A percentile compares a stretch with the other conserved stretches of the same genome.
Evolutionary conservation across 2,797 vertebrate species (phyloP).

Genomic region (Leptodactylus fallax): DNA sequence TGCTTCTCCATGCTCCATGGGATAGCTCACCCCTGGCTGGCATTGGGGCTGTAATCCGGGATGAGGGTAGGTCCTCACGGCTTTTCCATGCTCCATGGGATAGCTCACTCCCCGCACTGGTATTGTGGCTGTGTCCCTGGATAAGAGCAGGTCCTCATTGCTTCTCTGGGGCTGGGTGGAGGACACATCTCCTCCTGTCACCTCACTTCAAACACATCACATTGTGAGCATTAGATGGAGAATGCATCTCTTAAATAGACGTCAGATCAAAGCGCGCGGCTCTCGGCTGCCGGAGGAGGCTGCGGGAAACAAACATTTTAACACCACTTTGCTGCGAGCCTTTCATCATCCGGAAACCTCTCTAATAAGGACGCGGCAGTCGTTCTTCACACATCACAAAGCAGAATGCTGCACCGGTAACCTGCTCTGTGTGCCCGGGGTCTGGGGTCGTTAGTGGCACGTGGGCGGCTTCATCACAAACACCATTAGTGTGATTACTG

Average conservation of each 20-base stretch:
- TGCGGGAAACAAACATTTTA: constrained; percentile 46
- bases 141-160: neutral
- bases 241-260: constrained; percentile 8
- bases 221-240: constrained; percentile 44
- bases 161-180: neutral
- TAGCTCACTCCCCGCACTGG: too few species aligned
- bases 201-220: constrained; percentile 56
- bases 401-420: neutral
- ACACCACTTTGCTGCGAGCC: constrained; percentile 40
- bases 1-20: too few species aligned
- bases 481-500: neutral
- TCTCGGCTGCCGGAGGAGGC: constrained; percentile 21
- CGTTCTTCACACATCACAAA: constrained; percentile 31
- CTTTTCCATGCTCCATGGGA: too few species aligned
- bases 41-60: too few species aligned
- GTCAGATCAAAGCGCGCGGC: constrained; percentile 54
- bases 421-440: neutral
- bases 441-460: neutral
- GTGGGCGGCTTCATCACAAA: neutral
- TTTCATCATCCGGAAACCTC: constrained; percentile 50
- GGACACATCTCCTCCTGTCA: constrained; percentile 2
- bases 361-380: constrained; percentile 14
- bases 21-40: too few species aligned
- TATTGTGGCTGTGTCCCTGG: neutral
- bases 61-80: too few species aligned